These are phyloP conservation scores for Calameuta filiformis DNA, from an alignment of 2,888 invertebrate species.

Conservation along the genomic window DNA sequence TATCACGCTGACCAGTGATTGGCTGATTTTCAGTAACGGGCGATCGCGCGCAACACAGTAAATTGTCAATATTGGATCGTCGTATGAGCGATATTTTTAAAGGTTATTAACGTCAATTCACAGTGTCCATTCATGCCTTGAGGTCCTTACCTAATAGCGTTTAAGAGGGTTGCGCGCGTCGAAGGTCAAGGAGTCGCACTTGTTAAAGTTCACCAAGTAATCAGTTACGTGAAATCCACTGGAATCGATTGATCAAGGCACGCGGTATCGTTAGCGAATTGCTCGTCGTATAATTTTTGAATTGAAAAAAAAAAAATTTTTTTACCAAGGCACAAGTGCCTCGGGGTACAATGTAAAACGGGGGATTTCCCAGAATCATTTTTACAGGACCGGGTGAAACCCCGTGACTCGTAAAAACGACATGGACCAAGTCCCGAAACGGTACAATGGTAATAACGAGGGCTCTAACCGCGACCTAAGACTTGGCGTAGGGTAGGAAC, in stretches of 20 bases:
- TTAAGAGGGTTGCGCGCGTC: not conserved
- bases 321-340: not conserved
- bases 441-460: slow-evolving; percentile 45
- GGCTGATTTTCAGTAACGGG: not conserved
- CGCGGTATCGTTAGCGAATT: not conserved
- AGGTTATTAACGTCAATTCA: slow-evolving; percentile 1
- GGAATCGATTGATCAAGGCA: not conserved
- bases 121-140: not conserved
- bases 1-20: not conserved
- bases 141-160: not conserved
- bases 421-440: slow-evolving; percentile 29
- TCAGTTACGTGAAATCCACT: not conserved
- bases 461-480: slow-evolving; percentile 43
- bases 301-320: not conserved
- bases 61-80: not conserved
- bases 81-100: not conserved
- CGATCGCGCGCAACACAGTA: not conserved
- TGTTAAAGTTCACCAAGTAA: not conserved
- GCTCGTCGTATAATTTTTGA: not conserved
- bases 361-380: not conserved
- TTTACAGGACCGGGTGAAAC: not conserved
- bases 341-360: not conserved
- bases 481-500: slow-evolving; percentile 7
- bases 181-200: not conserved
- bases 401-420: not conserved